These are phyloP conservation scores for Bombus balteatus DNA, from an alignment of 1,140 invertebrate genomes.

Conservation along the genomic window DNA sequence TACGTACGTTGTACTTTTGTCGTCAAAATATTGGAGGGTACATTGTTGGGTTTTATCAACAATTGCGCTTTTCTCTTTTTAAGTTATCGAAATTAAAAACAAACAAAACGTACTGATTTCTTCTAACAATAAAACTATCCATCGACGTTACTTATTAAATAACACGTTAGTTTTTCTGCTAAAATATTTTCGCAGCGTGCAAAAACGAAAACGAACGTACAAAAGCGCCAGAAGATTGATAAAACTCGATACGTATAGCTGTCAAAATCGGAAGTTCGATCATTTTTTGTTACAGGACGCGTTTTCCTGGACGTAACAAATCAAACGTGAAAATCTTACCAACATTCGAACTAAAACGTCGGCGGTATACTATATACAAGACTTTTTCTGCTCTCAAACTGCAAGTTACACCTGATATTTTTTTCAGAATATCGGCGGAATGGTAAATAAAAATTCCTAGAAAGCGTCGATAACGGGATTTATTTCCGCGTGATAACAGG, in stretches of 20 bases:
- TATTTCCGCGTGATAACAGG: background rate
- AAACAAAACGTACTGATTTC: background rate
- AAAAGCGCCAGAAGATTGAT: background rate
- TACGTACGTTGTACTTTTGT: too few relatives aligned
- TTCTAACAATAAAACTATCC: background rate
- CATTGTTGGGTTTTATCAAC: too few relatives aligned
- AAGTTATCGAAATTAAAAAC: too few relatives aligned
- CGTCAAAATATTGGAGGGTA: too few relatives aligned
- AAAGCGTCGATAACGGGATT: constrained; percentile 10
- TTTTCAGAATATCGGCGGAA: too few relatives aligned
- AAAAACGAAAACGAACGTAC: background rate
- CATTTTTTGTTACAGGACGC: background rate
- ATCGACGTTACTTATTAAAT: background rate
- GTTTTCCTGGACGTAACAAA: background rate
- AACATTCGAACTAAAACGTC: background rate
- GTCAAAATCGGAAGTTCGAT: background rate
- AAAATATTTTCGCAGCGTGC: background rate
- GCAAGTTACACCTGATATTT: background rate
- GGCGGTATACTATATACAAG: background rate
- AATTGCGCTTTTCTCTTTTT: too few relatives aligned
- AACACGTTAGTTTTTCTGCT: background rate
- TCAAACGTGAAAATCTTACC: constrained; percentile 7
- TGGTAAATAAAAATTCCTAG: background rate
- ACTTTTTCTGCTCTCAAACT: background rate
- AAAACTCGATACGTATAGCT: constrained; percentile 8